Evolutionary conservation across 2,888 invertebrate species (phyloP).

Genomic region (Tortricodes alternella): DNA sequence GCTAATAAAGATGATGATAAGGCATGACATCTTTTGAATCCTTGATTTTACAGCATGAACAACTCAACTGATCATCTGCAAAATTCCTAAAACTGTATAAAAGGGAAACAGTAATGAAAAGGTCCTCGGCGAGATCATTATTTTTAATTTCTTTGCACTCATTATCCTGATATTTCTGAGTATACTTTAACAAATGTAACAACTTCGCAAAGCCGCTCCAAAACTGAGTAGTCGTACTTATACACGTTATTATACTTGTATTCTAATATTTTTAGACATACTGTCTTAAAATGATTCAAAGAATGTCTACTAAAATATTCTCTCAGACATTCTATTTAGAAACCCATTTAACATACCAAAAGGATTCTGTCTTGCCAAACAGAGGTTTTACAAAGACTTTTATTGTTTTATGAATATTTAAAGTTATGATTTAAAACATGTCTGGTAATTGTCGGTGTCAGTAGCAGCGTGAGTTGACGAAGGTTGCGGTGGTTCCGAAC

Average conservation of each 20-base stretch:
- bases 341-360: no score
- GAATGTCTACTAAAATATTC: background rate
- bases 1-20: no score
- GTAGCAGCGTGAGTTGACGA: slow-evolving; percentile 30
- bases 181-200: background rate
- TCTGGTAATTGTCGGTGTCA: slow-evolving; percentile 10
- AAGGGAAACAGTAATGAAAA: slow-evolving; percentile 7
- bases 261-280: background rate
- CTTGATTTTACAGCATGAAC: no score
- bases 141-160: slow-evolving; percentile 17
- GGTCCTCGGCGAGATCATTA: slow-evolving; percentile 10
- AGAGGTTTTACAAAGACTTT: no score
- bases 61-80: background rate
- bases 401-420: no score
- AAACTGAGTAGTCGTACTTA: slow-evolving; percentile 6
- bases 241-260: slow-evolving; percentile 1
- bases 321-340: no score
- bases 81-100: background rate
- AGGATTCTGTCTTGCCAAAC: no score
- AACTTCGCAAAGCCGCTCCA: slow-evolving; percentile 2
- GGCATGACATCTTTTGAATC: no score
- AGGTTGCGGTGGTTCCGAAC: slow-evolving; percentile 29
- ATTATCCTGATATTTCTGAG: slow-evolving; percentile 10
- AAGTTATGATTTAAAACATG: slow-evolving; percentile 30
- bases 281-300: background rate